Evolutionary conservation across 1,140 invertebrate genomes (phyloP), one percentile per base, ranked within the genome.

Genomic region (Lethrus apterus): DNA sequence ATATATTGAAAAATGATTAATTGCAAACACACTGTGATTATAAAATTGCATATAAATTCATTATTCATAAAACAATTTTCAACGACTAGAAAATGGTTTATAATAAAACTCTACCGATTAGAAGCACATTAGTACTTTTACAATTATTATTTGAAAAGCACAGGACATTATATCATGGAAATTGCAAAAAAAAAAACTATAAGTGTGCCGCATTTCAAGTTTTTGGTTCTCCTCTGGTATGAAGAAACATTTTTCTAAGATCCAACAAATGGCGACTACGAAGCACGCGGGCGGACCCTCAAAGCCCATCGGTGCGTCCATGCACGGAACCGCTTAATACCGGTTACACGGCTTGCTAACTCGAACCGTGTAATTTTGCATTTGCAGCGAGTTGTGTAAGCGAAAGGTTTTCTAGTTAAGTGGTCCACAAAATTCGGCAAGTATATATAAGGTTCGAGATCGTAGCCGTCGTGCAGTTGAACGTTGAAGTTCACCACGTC

Each of bases 281-380:
- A 59, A 59, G 51, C 57, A 57, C 60, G 62, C 60, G 59, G 59
- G 60, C 48, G 55, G 52, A 61, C 58, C 52, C 56, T 54, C 57
- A n/a, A n/a, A 21, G 29, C 32, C 47, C 57, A 58, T 41, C 50
- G 51, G 61, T 50, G 61, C 61, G 51, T 58, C 59, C 60, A 63
- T 62, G 59, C 62, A 62, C 48, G 55, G 52, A 61, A 60, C 52
- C 56, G 56, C 57, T 58, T 60, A 63, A 60, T 57, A 50, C 58
- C 55, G 57, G 62, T 63, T 63, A 62, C 59, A 63, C 62, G 62
- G 62, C 53, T 58, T 60, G 59, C 55, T 63, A 60, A 55, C 53
- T 59, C 55, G 59, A 55, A 60, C 57, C 62, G 62, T 63, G 59
- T 63, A 63, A 63, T 63, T 63, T 63, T 63, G 62, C 62, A 62